Evolutionary conservation across 2,888 invertebrate species (phyloP).

Genomic region (Limnephilus auricula): DNA sequence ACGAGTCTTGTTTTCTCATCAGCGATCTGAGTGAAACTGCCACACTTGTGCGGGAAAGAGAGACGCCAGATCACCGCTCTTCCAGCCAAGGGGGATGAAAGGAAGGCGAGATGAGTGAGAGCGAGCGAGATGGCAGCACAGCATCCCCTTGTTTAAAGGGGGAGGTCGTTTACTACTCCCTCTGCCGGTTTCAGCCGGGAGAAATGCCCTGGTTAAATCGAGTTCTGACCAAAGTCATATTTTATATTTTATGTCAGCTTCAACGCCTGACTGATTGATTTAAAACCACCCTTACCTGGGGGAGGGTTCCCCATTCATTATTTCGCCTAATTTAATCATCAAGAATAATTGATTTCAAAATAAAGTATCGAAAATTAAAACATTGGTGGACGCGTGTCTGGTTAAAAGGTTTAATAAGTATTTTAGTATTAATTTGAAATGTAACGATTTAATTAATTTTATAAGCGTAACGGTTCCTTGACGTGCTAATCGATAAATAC

Average conservation of each 20-base stretch:
- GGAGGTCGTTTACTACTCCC: slow-evolving; percentile 30
- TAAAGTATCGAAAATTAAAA: background rate
- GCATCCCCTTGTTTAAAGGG: slow-evolving; percentile 51
- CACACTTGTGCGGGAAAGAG: slow-evolving; percentile 53
- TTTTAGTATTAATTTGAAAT: background rate
- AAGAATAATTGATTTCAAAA: background rate
- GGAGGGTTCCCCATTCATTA: background rate
- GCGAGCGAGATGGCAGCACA: slow-evolving; percentile 49
- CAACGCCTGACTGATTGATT: slow-evolving; percentile 18
- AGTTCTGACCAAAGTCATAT: slow-evolving; percentile 43
- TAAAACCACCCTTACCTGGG: background rate
- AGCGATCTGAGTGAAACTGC: slow-evolving; percentile 60
- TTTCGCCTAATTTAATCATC: background rate
- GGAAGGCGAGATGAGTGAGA: background rate
- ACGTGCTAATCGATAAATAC: background rate
- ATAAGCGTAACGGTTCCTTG: background rate
- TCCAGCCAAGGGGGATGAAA: slow-evolving; percentile 46
- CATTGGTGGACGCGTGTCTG: background rate
- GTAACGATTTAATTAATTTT: background rate
- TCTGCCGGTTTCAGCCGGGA: slow-evolving; percentile 40
- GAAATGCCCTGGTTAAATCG: background rate
- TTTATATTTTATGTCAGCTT: background rate
- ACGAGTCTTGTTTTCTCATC: slow-evolving; percentile 57
- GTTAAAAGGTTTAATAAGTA: background rate
- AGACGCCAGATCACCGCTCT: slow-evolving; percentile 49